These are phyloP conservation scores for Melieria picta DNA, from an alignment of 2,888 invertebrate species.

Conservation along the genomic window DNA sequence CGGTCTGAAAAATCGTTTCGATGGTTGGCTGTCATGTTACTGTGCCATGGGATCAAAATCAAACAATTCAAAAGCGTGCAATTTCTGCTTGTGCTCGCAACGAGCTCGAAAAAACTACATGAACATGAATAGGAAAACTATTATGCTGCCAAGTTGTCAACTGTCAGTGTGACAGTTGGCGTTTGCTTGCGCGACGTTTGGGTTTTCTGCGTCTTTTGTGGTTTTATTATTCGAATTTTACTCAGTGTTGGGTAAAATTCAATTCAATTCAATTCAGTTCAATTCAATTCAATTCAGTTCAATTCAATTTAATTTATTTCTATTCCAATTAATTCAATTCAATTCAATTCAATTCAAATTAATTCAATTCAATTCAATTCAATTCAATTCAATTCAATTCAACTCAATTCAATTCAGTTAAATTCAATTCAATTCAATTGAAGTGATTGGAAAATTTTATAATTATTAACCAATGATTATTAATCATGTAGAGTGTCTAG, in stretches of 20 bases:
- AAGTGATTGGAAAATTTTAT: too few species aligned
- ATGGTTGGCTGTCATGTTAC: too few species aligned
- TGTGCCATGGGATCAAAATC: too few species aligned
- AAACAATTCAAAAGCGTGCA: too few species aligned
- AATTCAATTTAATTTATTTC: not conserved
- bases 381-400: conserved; percentile 3
- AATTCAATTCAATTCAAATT: not conserved
- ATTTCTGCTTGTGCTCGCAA: too few species aligned
- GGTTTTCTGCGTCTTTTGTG: not conserved
- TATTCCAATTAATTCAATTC: not conserved
- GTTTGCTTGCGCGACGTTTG: too few species aligned
- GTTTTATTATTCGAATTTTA: not conserved
- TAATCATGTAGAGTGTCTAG: too few species aligned
- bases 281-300: conserved; percentile 3
- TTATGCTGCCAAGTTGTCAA: conserved; percentile 12
- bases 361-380: conserved; percentile 3
- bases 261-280: not conserved
- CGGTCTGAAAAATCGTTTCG: too few species aligned
- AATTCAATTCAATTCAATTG: conserved; percentile 1
- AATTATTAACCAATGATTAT: too few species aligned
- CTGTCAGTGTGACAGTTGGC: conserved; percentile 1
- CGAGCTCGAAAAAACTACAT: too few species aligned
- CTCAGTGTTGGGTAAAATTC: not conserved
- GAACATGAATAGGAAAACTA: too few species aligned
- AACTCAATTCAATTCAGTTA: not conserved